phyloP scores from a whole-genome alignment of 2,888 invertebrate genomes.

The Chrysina gloriosa region DNA sequence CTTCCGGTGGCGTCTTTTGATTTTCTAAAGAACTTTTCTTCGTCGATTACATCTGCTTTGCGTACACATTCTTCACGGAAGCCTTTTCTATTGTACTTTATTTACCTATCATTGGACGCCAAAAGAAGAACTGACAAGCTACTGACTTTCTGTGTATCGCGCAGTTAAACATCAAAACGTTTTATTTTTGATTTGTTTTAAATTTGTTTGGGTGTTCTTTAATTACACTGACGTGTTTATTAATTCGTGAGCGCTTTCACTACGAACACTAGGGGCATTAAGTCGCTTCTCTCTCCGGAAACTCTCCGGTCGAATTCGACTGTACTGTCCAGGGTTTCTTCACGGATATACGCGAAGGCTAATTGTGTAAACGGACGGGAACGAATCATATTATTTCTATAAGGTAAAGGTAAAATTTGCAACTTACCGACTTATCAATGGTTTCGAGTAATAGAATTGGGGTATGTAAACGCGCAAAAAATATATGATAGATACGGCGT shows the following conservation, averaged over 20 bases:
- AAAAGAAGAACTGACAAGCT: conserved; percentile 21
- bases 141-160: conserved; percentile 21
- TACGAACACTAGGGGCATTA: background rate
- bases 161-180: conserved; percentile 12
- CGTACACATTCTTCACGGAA: conserved; percentile 18
- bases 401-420: no score
- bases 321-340: background rate
- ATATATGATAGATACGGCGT: no score
- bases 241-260: conserved; percentile 11
- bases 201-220: conserved; percentile 26
- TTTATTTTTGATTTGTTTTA: conserved; percentile 24
- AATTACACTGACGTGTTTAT: conserved; percentile 28
- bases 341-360: no score
- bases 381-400: no score
- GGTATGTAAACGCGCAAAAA: no score
- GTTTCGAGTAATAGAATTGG: no score
- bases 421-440: no score
- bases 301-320: background rate
- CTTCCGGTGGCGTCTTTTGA: no score
- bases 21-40: no score
- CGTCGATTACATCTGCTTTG: background rate
- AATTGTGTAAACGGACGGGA: no score
- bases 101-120: conserved; percentile 17
- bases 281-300: background rate
- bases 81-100: conserved; percentile 8